Base-by-base conservation (phyloP, 2,113 vertebrate species). In the Percopsis transmontana region DNA sequence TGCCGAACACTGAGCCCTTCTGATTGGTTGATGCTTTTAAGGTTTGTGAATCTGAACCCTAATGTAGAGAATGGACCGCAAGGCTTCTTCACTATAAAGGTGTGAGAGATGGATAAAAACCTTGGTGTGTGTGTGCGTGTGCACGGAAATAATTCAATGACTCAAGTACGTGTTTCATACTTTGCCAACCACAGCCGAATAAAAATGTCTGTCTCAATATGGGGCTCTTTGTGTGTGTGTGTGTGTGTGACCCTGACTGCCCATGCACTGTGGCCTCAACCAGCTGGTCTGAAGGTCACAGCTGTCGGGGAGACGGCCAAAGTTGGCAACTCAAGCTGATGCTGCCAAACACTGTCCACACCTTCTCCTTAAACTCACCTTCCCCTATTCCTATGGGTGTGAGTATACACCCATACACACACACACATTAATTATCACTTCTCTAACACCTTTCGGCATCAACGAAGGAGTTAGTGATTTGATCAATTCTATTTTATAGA, bases 311-410 rank as follows among this genome's bases (percentile, higher is more conserved):
- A 61, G 47, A 76, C 19, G 74, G 59, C 60, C 62, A 69, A 50
- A 71, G 78, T 77, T 76, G 81, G 82, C 63, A 45, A 50, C 66
- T 44, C 81, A 84, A 79, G 76, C 83, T 85, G 86, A 73, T 70
- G 57, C 74, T 44, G 75, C 65, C 82, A 77, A 59, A 68, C 18
- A 33, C 13, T 59, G 50, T 21, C 50, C 45, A 66, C 2, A 11
- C 68, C 61, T 33, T 53, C 67, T 19, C 74, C 80, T 81, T 71
- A 81, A 66, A 9, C 68, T 82, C 76, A 83, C 77, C 83, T 77
- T 75, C 18, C 14, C 13, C 33, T 12, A 24, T 5, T 1, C 5
- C 27, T 15, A n/a, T n/a, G n/a, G n/a, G n/a, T n/a, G n/a, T n/a
- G n/a, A n/a, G n/a, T n/a, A n/a, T n/a, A n/a, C n/a, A n/a, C n/a